phyloP scores from a whole-genome alignment of 2,888 invertebrate genomes.

The Neoscelio sp. region DNA sequence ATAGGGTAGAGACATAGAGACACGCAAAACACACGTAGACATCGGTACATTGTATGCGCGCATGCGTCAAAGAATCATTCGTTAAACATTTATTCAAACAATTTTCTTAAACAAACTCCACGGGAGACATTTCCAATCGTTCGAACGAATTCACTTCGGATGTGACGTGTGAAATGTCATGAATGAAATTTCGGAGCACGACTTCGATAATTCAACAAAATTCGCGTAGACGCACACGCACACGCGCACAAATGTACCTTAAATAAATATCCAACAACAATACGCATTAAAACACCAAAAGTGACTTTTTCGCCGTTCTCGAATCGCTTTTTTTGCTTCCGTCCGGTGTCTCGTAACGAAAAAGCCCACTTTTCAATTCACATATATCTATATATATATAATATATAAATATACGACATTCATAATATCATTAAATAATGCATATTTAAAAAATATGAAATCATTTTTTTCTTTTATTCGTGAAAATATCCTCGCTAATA shows the following conservation, averaged over 20 bases:
- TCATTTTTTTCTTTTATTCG: slow-evolving; percentile 36
- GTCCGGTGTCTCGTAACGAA: neutral
- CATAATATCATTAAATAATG: slow-evolving; percentile 64
- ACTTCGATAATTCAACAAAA: neutral
- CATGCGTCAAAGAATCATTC: slow-evolving; percentile 2
- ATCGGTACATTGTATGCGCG: slow-evolving; percentile 41
- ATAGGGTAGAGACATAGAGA: slow-evolving; percentile 52
- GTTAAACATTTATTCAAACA: neutral
- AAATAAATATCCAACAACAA: slow-evolving; percentile 63
- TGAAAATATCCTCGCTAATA: slow-evolving; percentile 49
- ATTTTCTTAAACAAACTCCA: too few species aligned
- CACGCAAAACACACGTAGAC: slow-evolving; percentile 64
- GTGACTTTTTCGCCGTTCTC: slow-evolving; percentile 41
- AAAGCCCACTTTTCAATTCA: slow-evolving; percentile 23
- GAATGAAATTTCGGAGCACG: too few species aligned
- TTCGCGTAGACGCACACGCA: slow-evolving; percentile 9
- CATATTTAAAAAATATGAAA: slow-evolving; percentile 62
- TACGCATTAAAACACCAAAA: slow-evolving; percentile 50
- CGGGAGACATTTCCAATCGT: too few species aligned
- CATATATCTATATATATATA: slow-evolving; percentile 22
- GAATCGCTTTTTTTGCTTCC: slow-evolving; percentile 10
- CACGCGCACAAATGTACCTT: slow-evolving; percentile 46
- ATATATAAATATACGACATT: slow-evolving; percentile 57
- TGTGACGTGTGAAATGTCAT: slow-evolving; percentile 7
- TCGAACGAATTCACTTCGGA: slow-evolving; percentile 38